Evolutionary conservation across 35 echinoderm and acorn worm species (phyloP).

Genomic region (Lytechinus variegatus): DNA sequence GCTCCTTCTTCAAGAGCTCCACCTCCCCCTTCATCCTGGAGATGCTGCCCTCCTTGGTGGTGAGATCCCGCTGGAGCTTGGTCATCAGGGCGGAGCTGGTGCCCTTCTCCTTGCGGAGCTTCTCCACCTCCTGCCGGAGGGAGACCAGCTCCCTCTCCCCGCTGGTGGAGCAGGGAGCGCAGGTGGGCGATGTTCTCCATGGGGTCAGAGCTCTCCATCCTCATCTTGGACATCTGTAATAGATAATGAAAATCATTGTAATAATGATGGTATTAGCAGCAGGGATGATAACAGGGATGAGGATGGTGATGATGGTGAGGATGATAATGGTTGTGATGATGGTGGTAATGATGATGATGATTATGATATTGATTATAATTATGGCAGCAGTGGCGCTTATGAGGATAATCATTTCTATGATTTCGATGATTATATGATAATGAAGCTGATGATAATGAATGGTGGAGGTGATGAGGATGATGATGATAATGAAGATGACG

Average conservation of each 20-base stretch:
- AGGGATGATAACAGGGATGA: not conserved
- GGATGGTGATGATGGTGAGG: no score
- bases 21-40: conserved; percentile 81
- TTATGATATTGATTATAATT: no score
- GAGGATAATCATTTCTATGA: no score
- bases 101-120: conserved; percentile 76
- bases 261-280: no score
- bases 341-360: no score
- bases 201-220: conserved; percentile 84
- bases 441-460: no score
- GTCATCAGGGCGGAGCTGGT: conserved; percentile 76
- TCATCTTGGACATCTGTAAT: conserved; percentile 90
- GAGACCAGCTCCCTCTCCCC: conserved; percentile 77
- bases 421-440: no score
- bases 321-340: no score
- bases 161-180: conserved; percentile 77
- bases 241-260: no score
- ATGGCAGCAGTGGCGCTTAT: no score
- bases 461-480: no score
- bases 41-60: conserved; percentile 71
- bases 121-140: conserved; percentile 87
- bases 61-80: conserved; percentile 92
- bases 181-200: conserved; percentile 90
- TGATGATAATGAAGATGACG: no score
- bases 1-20: conserved; percentile 75